Base-by-base conservation (phyloP, 2,888 invertebrate species). In the Chymomyza caudatula region DNA sequence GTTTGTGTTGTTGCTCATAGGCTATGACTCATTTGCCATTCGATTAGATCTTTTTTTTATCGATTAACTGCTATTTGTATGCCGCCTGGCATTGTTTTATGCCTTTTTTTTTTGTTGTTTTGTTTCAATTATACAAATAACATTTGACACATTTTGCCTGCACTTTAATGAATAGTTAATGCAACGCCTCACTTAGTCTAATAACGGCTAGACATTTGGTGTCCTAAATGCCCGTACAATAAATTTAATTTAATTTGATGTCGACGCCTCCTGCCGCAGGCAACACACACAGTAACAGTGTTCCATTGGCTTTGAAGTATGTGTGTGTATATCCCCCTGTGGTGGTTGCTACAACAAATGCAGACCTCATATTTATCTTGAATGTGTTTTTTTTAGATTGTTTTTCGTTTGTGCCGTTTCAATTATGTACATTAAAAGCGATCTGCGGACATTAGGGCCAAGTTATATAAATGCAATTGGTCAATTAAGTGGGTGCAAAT, bases 81-180 rank as follows among this genome's bases (percentile, higher is more conserved):
- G 5, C 52, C 61, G 62, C 63, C 63, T 61, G 60, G 61, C 57
- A 57, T 60, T 60, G 68, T 60, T 67, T 62, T 73, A 5, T 37
- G 22, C 42, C 42, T 56, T 47, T 47, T 47, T 15, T 47, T 47
- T 3, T 15, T 13, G 17, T 56, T 47, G 13, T 47, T 15, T 47
- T 47, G 2, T 15, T 13, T 5, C 47, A 15, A 17, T 47, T 47
- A 19, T 77, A 67, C 53, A 69, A 51, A 63, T 69, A 70, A 65
- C 77, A 75, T 77, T 74, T 75, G 77, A 15, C 62, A 49, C 64
- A 56, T 75, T 77, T 76, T 79, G 71, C 71, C 76, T 67, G 71
- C 61, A 66, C 65, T 73, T 67, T 68, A 76, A 86, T 81, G 78
- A 76, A 86, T 85, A 80, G 76, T 81, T 78, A 81, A 81, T 81